A percentile compares a stretch with the other conserved stretches of the same genome.
Evolutionary conservation across 2,113 vertebrate genomes (phyloP).

Genomic region (Ia io): DNA sequence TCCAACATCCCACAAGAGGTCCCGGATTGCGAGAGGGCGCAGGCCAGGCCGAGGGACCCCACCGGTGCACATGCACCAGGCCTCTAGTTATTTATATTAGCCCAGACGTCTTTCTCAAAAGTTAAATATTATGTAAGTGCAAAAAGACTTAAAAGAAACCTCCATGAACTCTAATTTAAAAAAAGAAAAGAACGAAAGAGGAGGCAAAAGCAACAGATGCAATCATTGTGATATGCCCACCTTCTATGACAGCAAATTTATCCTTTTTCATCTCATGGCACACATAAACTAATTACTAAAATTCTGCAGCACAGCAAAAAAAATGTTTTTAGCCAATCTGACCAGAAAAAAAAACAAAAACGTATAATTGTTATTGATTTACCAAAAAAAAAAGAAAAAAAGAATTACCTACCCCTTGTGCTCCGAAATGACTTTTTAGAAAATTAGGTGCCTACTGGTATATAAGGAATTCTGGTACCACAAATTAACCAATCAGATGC

Average conservation of each 20-base stretch:
- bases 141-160: slow-evolving; percentile 1
- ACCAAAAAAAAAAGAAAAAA: not conserved
- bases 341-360: not conserved
- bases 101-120: slow-evolving; percentile 5
- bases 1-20: too few relatives aligned
- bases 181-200: not conserved
- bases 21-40: too few relatives aligned
- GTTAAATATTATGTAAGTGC: not conserved
- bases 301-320: not conserved
- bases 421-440: not conserved
- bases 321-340: not conserved
- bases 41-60: too few relatives aligned
- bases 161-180: not conserved
- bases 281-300: not conserved
- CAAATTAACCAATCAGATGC: not conserved
- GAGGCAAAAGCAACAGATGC: not conserved
- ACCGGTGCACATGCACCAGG: too few relatives aligned
- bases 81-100: not conserved
- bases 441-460: not conserved
- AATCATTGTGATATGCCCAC: not conserved
- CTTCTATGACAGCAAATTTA: not conserved
- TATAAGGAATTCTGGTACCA: not conserved
- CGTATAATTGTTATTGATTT: not conserved
- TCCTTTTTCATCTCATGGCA: not conserved
- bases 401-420: not conserved